Evolutionary conservation across 2,113 vertebrate species (phyloP).

Genomic region (Acinonyx jubatus): DNA sequence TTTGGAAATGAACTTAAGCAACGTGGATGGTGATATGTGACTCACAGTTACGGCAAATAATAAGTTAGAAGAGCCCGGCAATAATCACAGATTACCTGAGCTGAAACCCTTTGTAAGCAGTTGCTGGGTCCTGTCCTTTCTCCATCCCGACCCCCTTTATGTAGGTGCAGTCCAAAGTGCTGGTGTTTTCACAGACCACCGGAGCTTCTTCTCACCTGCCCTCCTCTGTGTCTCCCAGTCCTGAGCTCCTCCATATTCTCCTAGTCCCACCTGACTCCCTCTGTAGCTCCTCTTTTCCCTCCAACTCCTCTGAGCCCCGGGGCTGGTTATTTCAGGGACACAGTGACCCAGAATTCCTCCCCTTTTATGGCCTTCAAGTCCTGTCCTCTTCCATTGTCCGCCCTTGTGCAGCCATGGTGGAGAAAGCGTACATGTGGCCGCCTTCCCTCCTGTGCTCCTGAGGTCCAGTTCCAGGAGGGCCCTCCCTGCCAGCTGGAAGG

Average conservation of each 20-base stretch:
- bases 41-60: background rate
- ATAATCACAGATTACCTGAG: background rate
- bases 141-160: background rate
- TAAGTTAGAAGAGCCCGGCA: background rate
- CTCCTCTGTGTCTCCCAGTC: background rate
- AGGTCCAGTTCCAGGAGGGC: background rate
- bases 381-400: background rate
- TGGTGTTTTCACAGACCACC: background rate
- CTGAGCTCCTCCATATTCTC: background rate
- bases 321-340: background rate
- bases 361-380: background rate
- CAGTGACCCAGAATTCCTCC: background rate
- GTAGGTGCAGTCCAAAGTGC: background rate
- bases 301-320: background rate
- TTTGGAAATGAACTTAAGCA: conserved; percentile 39
- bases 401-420: background rate
- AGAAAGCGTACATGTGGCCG: background rate
- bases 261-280: background rate
- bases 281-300: background rate
- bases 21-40: background rate
- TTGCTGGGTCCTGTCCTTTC: background rate
- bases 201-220: background rate
- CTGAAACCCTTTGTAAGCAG: background rate
- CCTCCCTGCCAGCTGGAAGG: background rate
- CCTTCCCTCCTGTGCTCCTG: background rate